Percentiles rank a stretch among this genome's conserved stretches.
Conservation (phyloP, 2,888 invertebrate genomes). For the Diachrysia chrysitis region DNA sequence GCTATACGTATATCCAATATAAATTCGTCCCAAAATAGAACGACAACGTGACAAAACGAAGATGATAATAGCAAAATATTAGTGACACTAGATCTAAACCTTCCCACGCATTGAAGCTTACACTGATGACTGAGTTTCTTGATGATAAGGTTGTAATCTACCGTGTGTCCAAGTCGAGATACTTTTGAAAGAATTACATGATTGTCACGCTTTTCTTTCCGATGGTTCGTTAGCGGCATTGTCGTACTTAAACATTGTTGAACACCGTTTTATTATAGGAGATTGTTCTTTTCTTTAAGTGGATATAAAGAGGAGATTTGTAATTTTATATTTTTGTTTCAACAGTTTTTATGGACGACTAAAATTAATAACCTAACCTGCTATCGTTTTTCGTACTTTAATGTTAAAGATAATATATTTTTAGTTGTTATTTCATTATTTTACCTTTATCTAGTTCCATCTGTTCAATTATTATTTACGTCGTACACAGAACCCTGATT, state of each 20-base stretch:
- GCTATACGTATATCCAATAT: background rate
- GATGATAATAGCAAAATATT: background rate
- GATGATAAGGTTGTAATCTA: conserved; percentile 46
- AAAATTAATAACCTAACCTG: background rate
- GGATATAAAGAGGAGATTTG: background rate
- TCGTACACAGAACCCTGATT: too few relatives aligned
- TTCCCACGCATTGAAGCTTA: conserved; percentile 43
- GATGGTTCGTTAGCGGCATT: conserved; percentile 6
- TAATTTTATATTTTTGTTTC: background rate
- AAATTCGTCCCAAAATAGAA: conserved; percentile 1
- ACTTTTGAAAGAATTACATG: conserved; percentile 29
- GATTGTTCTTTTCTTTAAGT: background rate
- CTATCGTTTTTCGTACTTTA: too few relatives aligned
- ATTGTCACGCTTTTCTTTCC: conserved; percentile 8
- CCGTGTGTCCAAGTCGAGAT: conserved; percentile 23
- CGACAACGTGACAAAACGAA: background rate
- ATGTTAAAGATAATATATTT: too few relatives aligned
- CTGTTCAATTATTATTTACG: too few relatives aligned
- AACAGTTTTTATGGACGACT: background rate
- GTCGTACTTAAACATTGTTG: conserved; percentile 1
- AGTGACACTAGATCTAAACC: background rate
- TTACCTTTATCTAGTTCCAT: too few relatives aligned
- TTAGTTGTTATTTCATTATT: too few relatives aligned
- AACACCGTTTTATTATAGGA: background rate
- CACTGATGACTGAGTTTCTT: conserved; percentile 29